These are phyloP conservation scores for Thymallus thymallus DNA, from an alignment of 2,113 vertebrate species.

Conservation along the genomic window DNA sequence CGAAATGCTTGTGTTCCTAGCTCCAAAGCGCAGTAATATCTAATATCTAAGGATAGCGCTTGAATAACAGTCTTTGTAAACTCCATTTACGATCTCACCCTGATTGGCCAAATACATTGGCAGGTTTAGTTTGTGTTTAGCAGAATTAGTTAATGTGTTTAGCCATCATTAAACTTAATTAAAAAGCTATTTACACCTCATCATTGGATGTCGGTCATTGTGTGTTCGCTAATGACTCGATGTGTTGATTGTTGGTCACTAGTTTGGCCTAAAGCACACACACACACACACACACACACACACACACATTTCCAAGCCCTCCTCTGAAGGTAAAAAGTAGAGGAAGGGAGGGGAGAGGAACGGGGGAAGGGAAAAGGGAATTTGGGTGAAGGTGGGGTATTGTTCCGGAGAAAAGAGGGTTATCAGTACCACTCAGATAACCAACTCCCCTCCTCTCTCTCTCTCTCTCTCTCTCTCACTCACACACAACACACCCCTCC, in stretches of 20 bases:
- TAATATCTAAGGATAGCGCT: too few species aligned
- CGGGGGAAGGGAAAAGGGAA: constrained; percentile 9
- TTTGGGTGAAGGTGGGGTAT: constrained; percentile 43
- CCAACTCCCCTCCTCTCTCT: constrained; percentile 58
- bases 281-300: constrained; percentile 3
- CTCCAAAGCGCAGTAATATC: too few species aligned
- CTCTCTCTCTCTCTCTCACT: background rate
- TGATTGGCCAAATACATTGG: too few species aligned
- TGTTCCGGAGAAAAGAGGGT: constrained; percentile 65
- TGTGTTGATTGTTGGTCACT: background rate
- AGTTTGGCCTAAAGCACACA: background rate
- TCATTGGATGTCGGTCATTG: background rate
- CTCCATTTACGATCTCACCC: too few species aligned
- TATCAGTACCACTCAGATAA: constrained; percentile 77
- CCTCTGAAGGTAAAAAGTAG: background rate
- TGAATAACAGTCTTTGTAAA: too few species aligned
- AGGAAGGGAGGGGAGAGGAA: background rate
- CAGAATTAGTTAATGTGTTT: background rate
- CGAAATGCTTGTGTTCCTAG: too few species aligned
- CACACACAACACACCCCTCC: background rate
- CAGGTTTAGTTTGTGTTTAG: background rate
- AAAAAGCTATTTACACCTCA: background rate
- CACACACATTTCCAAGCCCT: constrained; percentile 1
- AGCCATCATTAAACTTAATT: background rate
- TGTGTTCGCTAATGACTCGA: background rate